Evolutionary conservation across 2,888 invertebrate species (phyloP), one percentile per base, ranked within the genome.

Genomic region (Hoplodrina ambigua): DNA sequence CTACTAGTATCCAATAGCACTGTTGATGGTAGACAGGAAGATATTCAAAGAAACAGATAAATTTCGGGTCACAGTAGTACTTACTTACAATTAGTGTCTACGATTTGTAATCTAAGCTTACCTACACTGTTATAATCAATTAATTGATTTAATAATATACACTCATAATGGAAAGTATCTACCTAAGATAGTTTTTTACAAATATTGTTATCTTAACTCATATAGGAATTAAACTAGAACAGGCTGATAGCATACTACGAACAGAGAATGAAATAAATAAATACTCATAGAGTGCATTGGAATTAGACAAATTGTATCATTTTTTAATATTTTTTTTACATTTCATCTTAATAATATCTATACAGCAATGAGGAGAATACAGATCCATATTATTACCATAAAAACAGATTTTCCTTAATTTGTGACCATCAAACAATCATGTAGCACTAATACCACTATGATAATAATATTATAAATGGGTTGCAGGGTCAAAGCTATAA

Each of bases 131-230:
- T 90, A 88, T 89, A 88, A 89, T 91, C 85, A 90, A 89, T 84
- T 87, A 90, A 89, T 84, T 88, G 88, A 91, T 91, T 92, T 93
- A 90, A 86, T 93, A 91, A 86, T 91, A 91, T 92, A 94, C 94
- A 94, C 90, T 91, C 88, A 91, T 91, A 89, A 91, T 92, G 92
- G 90, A 92, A 92, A 93, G 91, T 90, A 84, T 88, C 90, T 92
- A 91, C 88, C 81, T 89, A 88, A 89, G 86, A 83, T 86, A 90
- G 15, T 89, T 90, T 72, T 90, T 90, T 89, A 93, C 92, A 92
- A 89, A 88, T 86, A 84, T 86, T 86, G 75, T 80, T 86, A 87
- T 88, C 86, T 88, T 87, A 87, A 85, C 80, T 89, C 85, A 89
- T 84, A 84, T 86, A 88, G 84, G 84, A 87, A 87, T 87, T 86